These are phyloP conservation scores for Rhynchomys soricoides DNA, from an alignment of 2,113 vertebrate species.

Conservation along the genomic window DNA sequence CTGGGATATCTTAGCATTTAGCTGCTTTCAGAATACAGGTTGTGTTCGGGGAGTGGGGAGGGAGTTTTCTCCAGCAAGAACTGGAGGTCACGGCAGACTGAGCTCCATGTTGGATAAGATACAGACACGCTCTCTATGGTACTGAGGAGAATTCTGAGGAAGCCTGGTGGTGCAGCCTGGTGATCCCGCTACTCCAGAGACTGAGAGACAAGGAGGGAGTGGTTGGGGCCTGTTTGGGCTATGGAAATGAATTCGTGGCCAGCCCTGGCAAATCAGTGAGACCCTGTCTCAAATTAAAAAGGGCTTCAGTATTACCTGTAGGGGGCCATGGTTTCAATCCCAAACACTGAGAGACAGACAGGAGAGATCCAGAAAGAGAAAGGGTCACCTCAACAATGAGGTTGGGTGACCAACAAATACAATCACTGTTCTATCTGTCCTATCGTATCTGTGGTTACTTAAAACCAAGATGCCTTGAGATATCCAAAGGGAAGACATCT, in stretches of 20 bases:
- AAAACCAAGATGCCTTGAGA: neutral
- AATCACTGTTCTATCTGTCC: neutral
- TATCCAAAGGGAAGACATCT: neutral
- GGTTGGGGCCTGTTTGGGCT: neutral
- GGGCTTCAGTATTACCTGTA: neutral
- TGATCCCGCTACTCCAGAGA: neutral
- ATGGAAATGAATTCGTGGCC: neutral
- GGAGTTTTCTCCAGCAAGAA: neutral
- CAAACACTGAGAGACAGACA: neutral
- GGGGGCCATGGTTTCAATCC: neutral
- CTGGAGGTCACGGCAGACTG: neutral
- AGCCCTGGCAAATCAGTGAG: neutral
- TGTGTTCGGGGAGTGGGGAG: neutral
- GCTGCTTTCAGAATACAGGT: neutral
- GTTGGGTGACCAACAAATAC: neutral
- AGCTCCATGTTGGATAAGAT: neutral
- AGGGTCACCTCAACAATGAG: neutral
- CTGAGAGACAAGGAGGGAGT: too few species aligned
- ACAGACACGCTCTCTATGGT: neutral
- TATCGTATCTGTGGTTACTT: neutral
- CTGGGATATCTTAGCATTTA: neutral
- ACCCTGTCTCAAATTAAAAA: neutral
- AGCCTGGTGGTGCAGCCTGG: neutral
- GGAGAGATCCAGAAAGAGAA: constrained; percentile 21
- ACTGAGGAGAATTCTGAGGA: neutral